Evolutionary conservation across 2,888 invertebrate genomes (phyloP), one percentile per base, ranked within the genome.

Genomic region (Volucella zonaria): DNA sequence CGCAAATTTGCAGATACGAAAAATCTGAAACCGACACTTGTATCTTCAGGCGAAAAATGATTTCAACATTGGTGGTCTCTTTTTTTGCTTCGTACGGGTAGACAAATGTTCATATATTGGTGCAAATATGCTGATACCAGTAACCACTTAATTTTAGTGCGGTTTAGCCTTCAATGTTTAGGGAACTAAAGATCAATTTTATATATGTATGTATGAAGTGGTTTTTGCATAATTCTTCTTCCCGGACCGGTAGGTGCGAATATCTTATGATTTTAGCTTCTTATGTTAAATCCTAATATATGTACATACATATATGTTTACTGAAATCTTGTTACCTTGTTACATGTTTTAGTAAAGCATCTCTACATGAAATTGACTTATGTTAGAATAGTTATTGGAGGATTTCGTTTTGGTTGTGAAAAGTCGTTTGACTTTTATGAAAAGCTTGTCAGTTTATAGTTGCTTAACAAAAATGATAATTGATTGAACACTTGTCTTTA

Each of bases 291-390:
- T 31, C 31, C 31, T 31, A 31, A 6, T 6, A 31, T 6, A 31
- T 31, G 6, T 31, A 31, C n/a, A n/a, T n/a, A n/a, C n/a, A n/a
- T n/a, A n/a, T n/a, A n/a, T n/a, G n/a, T 31, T 31, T 31, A 6
- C 6, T 31, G 31, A 54, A 73, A 73, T 62, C 54, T 71, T 38
- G 54, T 58, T 59, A 49, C 64, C 74, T 43, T 15, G 66, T 58
- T 6, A 38, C 49, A 58, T 51, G 49, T 42, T 75, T 58, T 67
- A 51, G 75, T 43, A 31, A 3, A 18, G 49, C 49, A 64, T 40
- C 45, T 64, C 43, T 61, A 49, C 6, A 42, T 45, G 18, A 43
- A 67, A 31, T 54, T 45, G 54, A 45, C 56, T n/a, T n/a, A n/a
- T n/a, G n/a, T 38, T 56, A 43, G 45, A 68, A 68, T 68, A 56